Evolutionary conservation across 2,797 vertebrate genomes (phyloP), one percentile per base, ranked within the genome.

Genomic region (Cossypha caffra): DNA sequence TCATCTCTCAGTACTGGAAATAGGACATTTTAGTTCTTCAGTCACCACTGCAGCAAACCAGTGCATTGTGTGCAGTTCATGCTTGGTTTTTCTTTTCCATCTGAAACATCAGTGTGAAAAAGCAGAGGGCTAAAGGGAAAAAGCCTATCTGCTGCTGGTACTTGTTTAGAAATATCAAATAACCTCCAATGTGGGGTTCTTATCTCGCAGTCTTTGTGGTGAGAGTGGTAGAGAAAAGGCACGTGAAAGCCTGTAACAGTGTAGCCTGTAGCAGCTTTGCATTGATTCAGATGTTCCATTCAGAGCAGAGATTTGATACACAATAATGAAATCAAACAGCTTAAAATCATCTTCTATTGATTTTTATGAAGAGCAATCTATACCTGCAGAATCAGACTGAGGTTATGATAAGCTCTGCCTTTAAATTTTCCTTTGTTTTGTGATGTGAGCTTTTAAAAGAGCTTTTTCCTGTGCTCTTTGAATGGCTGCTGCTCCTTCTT

Each of bases 221-320:
- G 15, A 52, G 93, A 74, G 83, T 52, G 68, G 59, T 33, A 43
- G 71, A 29, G 76, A 67, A 84, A 63, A 91, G 66, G 50, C 62
- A 68, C 23, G 80, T 57, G 68, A 94, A 93, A 88, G 75, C 50
- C 82, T 85, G 25, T 1, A 5, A 43, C 58, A 51, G 88, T 0
- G 1, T 74, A 67, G 85, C 82, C 73, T 78, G 69, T 89, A 91
- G 89, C 81, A 88, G 95, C 87, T 95, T 88, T 55, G 72, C 92
- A 69, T 93, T 78, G 92, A 92, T 95, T 93, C 89, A 80, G 75
- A 67, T 77, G 64, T 83, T 91, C 78, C 81, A 48, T 94, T 95
- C 94, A 83, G 75, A 80, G 63, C 61, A 28, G 76, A 86, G 88
- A 91, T 89, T 80, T 94, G 89, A 87, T 92, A 74, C 81, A 28